Evolutionary conservation across 2,888 invertebrate species (phyloP).

Genomic region (Ophion costatus): DNA sequence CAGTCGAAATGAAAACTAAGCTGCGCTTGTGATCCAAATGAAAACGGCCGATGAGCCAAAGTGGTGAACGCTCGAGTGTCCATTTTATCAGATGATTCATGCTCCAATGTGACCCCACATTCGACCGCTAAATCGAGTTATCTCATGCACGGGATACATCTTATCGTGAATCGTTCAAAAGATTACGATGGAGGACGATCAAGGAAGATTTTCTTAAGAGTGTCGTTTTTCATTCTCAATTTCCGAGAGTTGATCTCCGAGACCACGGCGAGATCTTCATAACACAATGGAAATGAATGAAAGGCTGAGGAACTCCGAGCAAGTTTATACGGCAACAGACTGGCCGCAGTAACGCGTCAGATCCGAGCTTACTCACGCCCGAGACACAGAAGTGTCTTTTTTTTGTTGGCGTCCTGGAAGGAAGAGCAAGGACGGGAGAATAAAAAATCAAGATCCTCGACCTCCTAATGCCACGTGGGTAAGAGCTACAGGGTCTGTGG

Average conservation of each 20-base stretch:
- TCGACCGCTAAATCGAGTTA: not conserved
- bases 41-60: not conserved
- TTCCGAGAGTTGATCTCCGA: slow-evolving; percentile 39
- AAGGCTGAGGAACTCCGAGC: slow-evolving; percentile 20
- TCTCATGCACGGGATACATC: not conserved
- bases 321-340: slow-evolving; percentile 50
- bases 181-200: not conserved
- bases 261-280: slow-evolving; percentile 34
- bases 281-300: slow-evolving; percentile 55
- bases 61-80: not conserved
- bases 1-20: too few relatives aligned
- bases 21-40: not conserved
- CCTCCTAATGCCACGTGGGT: slow-evolving; percentile 56
- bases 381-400: slow-evolving; percentile 38
- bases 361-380: slow-evolving; percentile 55
- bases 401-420: slow-evolving; percentile 12
- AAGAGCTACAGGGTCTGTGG: slow-evolving; percentile 51
- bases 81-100: not conserved
- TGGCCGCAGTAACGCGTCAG: slow-evolving; percentile 59
- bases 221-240: slow-evolving; percentile 1
- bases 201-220: not conserved
- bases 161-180: not conserved
- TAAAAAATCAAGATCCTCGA: slow-evolving; percentile 46
- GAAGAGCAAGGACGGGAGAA: slow-evolving; percentile 20
- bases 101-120: not conserved